Percentiles rank a stretch among this genome's conserved stretches.
These are phyloP conservation scores for Pseudeuparius sepicola DNA, from an alignment of 2,888 invertebrate genomes.

Conservation along the genomic window DNA sequence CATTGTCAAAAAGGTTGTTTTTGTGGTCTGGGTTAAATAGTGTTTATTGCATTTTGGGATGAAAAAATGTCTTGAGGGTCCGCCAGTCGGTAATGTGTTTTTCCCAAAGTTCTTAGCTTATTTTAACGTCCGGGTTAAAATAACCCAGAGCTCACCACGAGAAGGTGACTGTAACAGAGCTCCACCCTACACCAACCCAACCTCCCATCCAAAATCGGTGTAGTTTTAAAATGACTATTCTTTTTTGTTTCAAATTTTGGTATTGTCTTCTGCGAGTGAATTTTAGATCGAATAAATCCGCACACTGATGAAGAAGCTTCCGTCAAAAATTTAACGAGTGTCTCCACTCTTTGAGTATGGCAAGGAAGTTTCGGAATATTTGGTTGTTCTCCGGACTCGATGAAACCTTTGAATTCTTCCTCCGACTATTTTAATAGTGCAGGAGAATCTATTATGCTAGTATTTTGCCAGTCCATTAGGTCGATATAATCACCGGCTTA, in stretches of 20 bases:
- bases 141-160: too few species aligned
- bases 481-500: conserved; percentile 1
- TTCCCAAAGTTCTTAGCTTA: too few species aligned
- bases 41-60: too few species aligned
- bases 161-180: too few species aligned
- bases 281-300: not conserved
- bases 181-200: too few species aligned
- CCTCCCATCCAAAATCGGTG: conserved; percentile 4
- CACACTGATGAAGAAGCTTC: not conserved
- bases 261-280: conserved; percentile 1
- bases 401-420: not conserved
- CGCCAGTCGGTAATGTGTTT: too few species aligned
- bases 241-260: conserved; percentile 5
- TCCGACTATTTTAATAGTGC: too few species aligned
- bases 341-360: conserved; percentile 3
- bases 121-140: too few species aligned
- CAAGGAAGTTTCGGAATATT: conserved; percentile 5
- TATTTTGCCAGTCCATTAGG: not conserved
- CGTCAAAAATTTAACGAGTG: not conserved
- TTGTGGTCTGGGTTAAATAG: too few species aligned
- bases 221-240: conserved; percentile 4
- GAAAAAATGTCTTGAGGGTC: too few species aligned
- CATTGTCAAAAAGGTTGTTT: too few species aligned
- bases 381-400: not conserved
- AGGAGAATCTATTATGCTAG: not conserved